phyloP scores from a whole-genome alignment of 2,113 vertebrate species.

The Scytalopus superciliaris region DNA sequence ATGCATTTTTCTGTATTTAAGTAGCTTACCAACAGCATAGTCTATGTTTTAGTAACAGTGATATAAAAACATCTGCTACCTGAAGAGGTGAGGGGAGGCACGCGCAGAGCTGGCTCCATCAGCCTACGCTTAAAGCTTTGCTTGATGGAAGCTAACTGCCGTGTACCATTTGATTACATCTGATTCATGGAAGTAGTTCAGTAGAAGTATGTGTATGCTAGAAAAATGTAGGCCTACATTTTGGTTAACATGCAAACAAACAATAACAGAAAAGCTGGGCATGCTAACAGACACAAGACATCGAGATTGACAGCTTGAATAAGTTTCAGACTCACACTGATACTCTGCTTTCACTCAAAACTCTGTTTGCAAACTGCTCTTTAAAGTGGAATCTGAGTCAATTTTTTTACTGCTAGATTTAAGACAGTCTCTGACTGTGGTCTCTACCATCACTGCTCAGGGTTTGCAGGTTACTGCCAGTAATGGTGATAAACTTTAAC shows the following conservation, averaged over 20 bases:
- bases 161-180: not conserved
- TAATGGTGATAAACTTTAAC: conserved; percentile 8
- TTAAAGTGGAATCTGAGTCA: not conserved
- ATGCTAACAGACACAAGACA: conserved; percentile 55
- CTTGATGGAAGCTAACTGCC: not conserved
- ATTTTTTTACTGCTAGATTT: not conserved
- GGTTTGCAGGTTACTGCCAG: not conserved
- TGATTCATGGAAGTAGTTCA: not conserved
- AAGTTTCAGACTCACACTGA: conserved; percentile 68
- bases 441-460: not conserved
- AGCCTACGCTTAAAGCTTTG: not conserved
- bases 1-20: conserved; percentile 16
- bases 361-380: conserved; percentile 20
- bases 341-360: conserved; percentile 61
- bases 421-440: not conserved
- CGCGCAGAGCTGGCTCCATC: not conserved
- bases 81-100: not conserved
- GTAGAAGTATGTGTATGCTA: not conserved
- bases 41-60: not conserved
- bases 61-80: not conserved
- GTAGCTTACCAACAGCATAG: not conserved
- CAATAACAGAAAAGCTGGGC: conserved; percentile 11
- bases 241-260: conserved; percentile 13
- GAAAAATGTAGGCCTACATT: not conserved
- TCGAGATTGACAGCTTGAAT: conserved; percentile 60